These are phyloP conservation scores for Cryptus viduatorius DNA, from an alignment of 2,888 invertebrate genomes.

Conservation along the genomic window DNA sequence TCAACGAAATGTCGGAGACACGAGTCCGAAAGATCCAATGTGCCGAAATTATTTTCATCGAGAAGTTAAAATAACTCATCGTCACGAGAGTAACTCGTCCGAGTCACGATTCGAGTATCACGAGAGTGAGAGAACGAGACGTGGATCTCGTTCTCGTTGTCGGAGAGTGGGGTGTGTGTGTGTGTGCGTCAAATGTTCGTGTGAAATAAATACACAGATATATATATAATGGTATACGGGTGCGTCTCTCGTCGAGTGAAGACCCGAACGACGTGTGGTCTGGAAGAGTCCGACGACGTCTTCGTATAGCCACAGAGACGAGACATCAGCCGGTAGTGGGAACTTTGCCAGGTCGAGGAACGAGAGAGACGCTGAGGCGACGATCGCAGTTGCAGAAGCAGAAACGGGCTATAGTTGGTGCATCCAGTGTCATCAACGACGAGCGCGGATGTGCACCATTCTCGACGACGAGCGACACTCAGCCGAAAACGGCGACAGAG, in stretches of 20 bases:
- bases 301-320: slow-evolving; percentile 19
- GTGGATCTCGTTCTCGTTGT: slow-evolving; percentile 28
- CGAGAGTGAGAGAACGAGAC: slow-evolving; percentile 40
- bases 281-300: slow-evolving; percentile 8
- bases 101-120: slow-evolving; percentile 64
- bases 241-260: slow-evolving; percentile 9
- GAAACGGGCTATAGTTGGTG: slow-evolving; percentile 24
- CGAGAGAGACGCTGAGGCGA: slow-evolving; percentile 64
- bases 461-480: background rate
- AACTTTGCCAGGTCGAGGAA: slow-evolving; percentile 64
- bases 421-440: slow-evolving; percentile 44
- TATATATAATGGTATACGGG: background rate
- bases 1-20: slow-evolving; percentile 8
- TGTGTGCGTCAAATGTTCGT: background rate
- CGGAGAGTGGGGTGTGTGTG: too few relatives aligned
- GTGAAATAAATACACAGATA: slow-evolving; percentile 5
- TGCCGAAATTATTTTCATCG: slow-evolving; percentile 65
- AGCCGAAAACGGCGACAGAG: background rate
- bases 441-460: background rate
- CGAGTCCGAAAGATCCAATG: slow-evolving; percentile 34
- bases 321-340: slow-evolving; percentile 54
- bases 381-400: slow-evolving; percentile 44
- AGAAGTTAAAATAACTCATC: slow-evolving; percentile 63
- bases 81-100: slow-evolving; percentile 57
- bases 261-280: slow-evolving; percentile 9